These are phyloP conservation scores for Paratilapia polleni DNA, from an alignment of 2,113 vertebrate species.

Conservation along the genomic window DNA sequence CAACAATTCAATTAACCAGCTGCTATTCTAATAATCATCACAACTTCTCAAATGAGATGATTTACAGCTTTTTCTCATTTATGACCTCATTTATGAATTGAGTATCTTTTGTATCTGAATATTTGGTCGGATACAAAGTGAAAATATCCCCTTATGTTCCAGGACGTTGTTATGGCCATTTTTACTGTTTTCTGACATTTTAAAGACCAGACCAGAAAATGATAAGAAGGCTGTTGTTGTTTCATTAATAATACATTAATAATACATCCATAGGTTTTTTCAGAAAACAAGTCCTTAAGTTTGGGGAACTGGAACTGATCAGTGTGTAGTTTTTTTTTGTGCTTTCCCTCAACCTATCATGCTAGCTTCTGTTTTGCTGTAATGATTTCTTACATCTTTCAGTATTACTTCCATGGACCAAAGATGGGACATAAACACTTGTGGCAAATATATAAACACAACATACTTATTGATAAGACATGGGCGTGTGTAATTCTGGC, in stretches of 20 bases:
- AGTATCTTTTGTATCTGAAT: no score
- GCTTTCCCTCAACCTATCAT: background rate
- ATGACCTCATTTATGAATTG: no score
- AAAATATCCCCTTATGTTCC: background rate
- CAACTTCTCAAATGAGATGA: background rate
- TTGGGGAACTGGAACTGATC: background rate
- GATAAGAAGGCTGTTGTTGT: background rate
- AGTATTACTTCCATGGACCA: background rate
- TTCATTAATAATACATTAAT: background rate
- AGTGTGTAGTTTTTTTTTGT: background rate
- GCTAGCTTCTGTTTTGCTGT: background rate
- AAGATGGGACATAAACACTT: background rate
- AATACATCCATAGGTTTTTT: no score
- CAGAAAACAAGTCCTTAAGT: background rate
- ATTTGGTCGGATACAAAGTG: background rate
- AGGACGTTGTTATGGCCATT: background rate
- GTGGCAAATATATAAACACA: background rate
- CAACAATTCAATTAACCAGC: background rate
- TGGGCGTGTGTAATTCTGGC: background rate
- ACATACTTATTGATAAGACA: background rate
- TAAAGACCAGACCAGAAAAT: background rate
- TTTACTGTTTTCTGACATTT: background rate
- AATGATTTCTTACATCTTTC: background rate
- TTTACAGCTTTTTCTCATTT: background rate
- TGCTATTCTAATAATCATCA: accelerated